These are phyloP conservation scores for Stylophora pistillata DNA, from an alignment of 64 coral and sea anemone species.

Conservation along the genomic window DNA sequence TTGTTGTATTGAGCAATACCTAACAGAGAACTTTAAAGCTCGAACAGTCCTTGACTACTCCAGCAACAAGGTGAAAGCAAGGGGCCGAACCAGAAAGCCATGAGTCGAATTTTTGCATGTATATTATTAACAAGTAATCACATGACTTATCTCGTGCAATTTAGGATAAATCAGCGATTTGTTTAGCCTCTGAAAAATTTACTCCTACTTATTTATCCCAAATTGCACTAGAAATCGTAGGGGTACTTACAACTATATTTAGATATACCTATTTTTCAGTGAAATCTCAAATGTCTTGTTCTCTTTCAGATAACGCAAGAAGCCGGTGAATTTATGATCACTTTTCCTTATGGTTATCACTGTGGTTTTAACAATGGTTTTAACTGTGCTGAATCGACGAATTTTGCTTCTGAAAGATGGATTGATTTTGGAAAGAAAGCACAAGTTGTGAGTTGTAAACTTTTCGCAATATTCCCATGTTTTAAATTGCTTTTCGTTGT, in stretches of 20 bases:
- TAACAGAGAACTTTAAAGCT: too few species aligned
- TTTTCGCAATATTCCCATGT: too few species aligned
- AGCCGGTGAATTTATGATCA: constrained; percentile 97
- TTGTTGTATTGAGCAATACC: too few species aligned
- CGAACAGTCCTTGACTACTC: too few species aligned
- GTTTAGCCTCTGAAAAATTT: neutral
- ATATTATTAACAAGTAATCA: too few species aligned
- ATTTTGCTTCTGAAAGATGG: constrained; percentile 99
- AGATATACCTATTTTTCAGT: neutral
- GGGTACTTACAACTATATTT: neutral
- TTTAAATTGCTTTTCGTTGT: neutral
- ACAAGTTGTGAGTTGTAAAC: constrained; percentile 34
- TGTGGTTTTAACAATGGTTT: constrained; percentile 99
- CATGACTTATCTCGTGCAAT: neutral
- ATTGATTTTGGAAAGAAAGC: constrained; percentile 99
- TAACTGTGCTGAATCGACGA: constrained; percentile 99
- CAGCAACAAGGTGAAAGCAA: too few species aligned
- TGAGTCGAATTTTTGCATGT: too few species aligned
- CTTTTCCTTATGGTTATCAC: constrained; percentile 93
- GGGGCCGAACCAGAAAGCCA: too few species aligned
- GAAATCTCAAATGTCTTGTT: neutral
- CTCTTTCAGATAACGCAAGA: constrained; percentile 85
- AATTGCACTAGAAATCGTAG: neutral
- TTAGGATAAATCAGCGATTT: neutral
- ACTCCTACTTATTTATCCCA: too few species aligned